phyloP scores from a whole-genome alignment of 1,140 invertebrate genomes.

The Ericerus pela region DNA sequence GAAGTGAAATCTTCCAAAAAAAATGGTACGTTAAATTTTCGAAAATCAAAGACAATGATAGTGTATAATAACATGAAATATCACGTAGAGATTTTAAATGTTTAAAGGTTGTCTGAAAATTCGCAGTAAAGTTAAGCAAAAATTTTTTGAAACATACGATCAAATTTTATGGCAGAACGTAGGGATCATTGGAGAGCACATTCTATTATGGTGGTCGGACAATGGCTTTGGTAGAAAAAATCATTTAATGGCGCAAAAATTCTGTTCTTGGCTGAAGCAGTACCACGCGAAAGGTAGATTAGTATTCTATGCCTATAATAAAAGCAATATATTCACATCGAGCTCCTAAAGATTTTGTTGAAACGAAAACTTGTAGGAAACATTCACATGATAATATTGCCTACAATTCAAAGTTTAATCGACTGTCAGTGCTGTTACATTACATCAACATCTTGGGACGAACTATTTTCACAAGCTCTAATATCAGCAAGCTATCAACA shows the following conservation, averaged over 20 bases:
- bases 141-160: slow-evolving; percentile 39
- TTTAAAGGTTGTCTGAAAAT: slow-evolving; percentile 32
- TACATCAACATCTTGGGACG: slow-evolving; percentile 56
- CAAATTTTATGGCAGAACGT: slow-evolving; percentile 53
- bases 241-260: slow-evolving; percentile 48
- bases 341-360: slow-evolving; percentile 26
- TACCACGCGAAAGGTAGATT: slow-evolving; percentile 42
- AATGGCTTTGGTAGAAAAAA: slow-evolving; percentile 43
- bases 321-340: slow-evolving; percentile 2
- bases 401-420: slow-evolving; percentile 49
- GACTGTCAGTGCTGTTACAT: slow-evolving; percentile 60
- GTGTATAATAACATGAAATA: neutral
- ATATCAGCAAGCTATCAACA: slow-evolving; percentile 29
- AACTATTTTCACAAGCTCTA: slow-evolving; percentile 44
- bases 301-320: slow-evolving; percentile 14
- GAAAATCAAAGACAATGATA: neutral
- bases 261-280: slow-evolving; percentile 45
- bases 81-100: neutral
- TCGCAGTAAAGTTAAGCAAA: slow-evolving; percentile 34
- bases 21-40: slow-evolving; percentile 12
- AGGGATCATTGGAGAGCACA: slow-evolving; percentile 54
- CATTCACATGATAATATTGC: slow-evolving; percentile 31
- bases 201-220: slow-evolving; percentile 62
- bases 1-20: slow-evolving; percentile 20
- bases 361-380: neutral